Evolutionary conservation across 2,113 vertebrate species (phyloP), one percentile per base, ranked within the genome.

Genomic region (Pelvicachromis taeniatus): DNA sequence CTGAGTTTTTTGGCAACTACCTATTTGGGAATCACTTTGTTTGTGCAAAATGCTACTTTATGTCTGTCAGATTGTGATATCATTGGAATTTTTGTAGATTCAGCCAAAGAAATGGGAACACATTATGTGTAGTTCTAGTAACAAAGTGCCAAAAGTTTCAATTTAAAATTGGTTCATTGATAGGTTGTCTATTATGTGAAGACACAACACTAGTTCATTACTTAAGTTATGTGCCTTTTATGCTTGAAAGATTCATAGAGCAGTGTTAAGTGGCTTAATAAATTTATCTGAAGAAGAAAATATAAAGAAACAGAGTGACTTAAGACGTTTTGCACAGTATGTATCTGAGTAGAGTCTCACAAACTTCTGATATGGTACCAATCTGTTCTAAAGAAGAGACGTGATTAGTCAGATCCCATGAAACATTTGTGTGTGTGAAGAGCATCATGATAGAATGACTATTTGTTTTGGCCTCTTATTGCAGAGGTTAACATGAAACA

Each of bases 401-500:
- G 6, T 65, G 65, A 73, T 29, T 73, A 45, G 48, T 42, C 9
- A 50, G 42, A 73, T 73, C 75, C 16, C 54, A 63, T 40, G 33
- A 86, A 61, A 40, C 50, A 26, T 68, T 33, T 33, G 35, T 77
- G 31, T 42, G 40, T 10, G 4, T 29, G 23, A 58, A 2, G 58
- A 85, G 19, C 53, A 26, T 75, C 29, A 40, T 45, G 56, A 85
- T 2, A 61, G 31, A 77, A 1, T 13, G 61, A 52, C 19, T 19
- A 19, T 8, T 53, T 2, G 4, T 26, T 58, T 58, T 63, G 68
- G 78, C 85, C 82, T 88, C 73, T 70, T 26, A 40, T 58, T 31
- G 50, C 8, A 70, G 73, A 68, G 87, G 89, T 93, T 87, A 91
- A 92, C 68, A 89, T 68, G 85, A 89, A 83, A 59, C 2, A 40